Evolutionary conservation across 1,140 invertebrate genomes (phyloP).

Genomic region (Bradysia coprophila): DNA sequence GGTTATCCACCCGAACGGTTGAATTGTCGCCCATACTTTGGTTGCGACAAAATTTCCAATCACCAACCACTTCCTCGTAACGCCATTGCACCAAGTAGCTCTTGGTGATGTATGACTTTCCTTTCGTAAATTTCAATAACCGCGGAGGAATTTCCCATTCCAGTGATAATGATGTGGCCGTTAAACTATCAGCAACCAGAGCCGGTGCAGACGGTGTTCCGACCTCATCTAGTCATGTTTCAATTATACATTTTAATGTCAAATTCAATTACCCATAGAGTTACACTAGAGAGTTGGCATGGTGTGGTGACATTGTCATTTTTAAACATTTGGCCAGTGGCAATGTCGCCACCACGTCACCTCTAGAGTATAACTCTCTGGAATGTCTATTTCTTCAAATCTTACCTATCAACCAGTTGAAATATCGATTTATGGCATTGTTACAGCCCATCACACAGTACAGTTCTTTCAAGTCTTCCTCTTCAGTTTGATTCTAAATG

Average conservation of each 20-base stretch:
- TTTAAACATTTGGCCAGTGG: too few species aligned
- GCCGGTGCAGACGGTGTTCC: conserved; percentile 27
- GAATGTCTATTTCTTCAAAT: too few species aligned
- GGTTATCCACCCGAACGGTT: conserved; percentile 46
- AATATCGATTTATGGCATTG: conserved; percentile 51
- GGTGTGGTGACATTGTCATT: too few species aligned
- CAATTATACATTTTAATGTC: too few species aligned
- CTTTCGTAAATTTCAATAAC: conserved; percentile 18
- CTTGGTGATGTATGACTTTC: conserved; percentile 24
- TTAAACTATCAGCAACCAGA: conserved; percentile 4
- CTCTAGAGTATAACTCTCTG: too few species aligned
- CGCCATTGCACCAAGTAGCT: conserved; percentile 51
- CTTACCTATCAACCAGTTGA: conserved; percentile 21
- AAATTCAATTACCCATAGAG: too few species aligned
- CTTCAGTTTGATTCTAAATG: conserved; percentile 3
- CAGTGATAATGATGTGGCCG: conserved; percentile 19
- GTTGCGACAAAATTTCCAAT: conserved; percentile 61
- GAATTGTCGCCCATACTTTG: conserved; percentile 27
- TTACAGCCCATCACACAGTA: conserved; percentile 60
- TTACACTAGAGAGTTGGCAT: too few species aligned
- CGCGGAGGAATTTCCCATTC: conserved; percentile 44
- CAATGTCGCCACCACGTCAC: too few species aligned
- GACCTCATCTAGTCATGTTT: conserved; percentile 43
- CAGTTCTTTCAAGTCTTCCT: conserved; percentile 4
- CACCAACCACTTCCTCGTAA: conserved; percentile 43